Base-by-base conservation (phyloP, 2,797 vertebrate genomes). In the Knipowitschia caucasica region DNA sequence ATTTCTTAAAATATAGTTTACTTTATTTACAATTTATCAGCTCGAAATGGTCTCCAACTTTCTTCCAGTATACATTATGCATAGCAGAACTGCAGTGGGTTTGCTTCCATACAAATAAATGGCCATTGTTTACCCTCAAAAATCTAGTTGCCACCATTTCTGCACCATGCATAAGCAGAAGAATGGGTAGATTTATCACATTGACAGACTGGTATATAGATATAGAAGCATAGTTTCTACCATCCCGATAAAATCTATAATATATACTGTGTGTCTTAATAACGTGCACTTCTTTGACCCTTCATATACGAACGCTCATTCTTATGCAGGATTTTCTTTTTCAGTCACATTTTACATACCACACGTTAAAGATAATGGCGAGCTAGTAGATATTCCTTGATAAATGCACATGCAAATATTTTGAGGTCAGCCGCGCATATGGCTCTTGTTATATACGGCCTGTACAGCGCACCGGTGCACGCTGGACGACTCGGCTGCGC, bases 261-360 rank as follows among this genome's bases (percentile, higher is more conserved):
- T 46, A 46, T 29, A 17, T 18, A 29, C 5, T 7, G 52, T 45
- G 77, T 23, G 67, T 45, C 59, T 77, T 74, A 73, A 77, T 75
- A 55, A 56, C 71, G 47, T 50, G 27, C 57, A 50, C 46, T 35
- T 53, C 40, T 73, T 75, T 59, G 47, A 33, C 15, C 59, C 59
- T 61, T 65, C 69, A 74, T 62, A 61, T 67, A 46, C 30, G 26
- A 14, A 49, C 14, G 18, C 29, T 21, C 29, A 23, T 49, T 33
- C 4, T 20, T 49, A 49, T 49, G 36, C 36, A 39, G 9, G 8
- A 8, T 29, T 30, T 30, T 15, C 18, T 36, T 15, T 36, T 29
- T 31, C 29, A 21, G 18, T 11, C 29, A 12, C 1, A 21, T 49
- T 31, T 33, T 31, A 33, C 46, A 49, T 34, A 33, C 20, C 17